phyloP scores from a whole-genome alignment of 2,888 invertebrate species.

The Rhorus exstirpatorius region DNA sequence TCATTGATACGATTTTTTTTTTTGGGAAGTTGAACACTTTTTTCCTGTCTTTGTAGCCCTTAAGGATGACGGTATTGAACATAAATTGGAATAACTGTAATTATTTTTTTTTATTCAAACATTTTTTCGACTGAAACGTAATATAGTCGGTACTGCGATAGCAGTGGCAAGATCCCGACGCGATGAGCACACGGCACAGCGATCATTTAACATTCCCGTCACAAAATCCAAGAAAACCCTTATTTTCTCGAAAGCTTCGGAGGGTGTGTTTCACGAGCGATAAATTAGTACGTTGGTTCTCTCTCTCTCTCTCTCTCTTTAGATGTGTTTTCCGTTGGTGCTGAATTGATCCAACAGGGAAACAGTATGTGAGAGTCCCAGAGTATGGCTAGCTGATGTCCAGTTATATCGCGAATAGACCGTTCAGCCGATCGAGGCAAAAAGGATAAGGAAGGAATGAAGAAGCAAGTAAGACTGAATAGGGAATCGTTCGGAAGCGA shows the following conservation, averaged over 20 bases:
- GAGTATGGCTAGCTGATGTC: neutral
- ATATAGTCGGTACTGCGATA: too few relatives aligned
- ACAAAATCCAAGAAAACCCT: slow-evolving; percentile 14
- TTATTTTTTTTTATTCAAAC: too few relatives aligned
- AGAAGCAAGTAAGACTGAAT: slow-evolving; percentile 12
- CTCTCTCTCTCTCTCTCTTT: neutral
- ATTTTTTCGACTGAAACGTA: too few relatives aligned
- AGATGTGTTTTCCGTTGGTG: slow-evolving; percentile 2
- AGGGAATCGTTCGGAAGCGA: slow-evolving; percentile 52
- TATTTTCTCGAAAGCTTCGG: slow-evolving; percentile 1
- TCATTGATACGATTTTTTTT: too few relatives aligned
- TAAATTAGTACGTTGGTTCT: slow-evolving; percentile 23
- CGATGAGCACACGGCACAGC: too few relatives aligned
- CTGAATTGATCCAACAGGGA: slow-evolving; percentile 20
- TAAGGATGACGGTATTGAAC: too few relatives aligned
- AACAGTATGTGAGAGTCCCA: slow-evolving; percentile 2
- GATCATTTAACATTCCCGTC: too few relatives aligned
- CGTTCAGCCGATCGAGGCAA: slow-evolving; percentile 20
- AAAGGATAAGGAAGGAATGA: slow-evolving; percentile 11
- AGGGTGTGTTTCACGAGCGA: slow-evolving; percentile 27
- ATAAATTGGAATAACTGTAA: too few relatives aligned
- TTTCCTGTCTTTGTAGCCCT: too few relatives aligned
- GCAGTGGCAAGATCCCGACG: too few relatives aligned
- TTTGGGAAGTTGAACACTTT: too few relatives aligned
- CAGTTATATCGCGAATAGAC: slow-evolving; percentile 4